Percentiles rank a stretch among this genome's conserved stretches.
phyloP scores from a whole-genome alignment of 2,113 vertebrate genomes.

The Tympanuchus pallidicinctus region DNA sequence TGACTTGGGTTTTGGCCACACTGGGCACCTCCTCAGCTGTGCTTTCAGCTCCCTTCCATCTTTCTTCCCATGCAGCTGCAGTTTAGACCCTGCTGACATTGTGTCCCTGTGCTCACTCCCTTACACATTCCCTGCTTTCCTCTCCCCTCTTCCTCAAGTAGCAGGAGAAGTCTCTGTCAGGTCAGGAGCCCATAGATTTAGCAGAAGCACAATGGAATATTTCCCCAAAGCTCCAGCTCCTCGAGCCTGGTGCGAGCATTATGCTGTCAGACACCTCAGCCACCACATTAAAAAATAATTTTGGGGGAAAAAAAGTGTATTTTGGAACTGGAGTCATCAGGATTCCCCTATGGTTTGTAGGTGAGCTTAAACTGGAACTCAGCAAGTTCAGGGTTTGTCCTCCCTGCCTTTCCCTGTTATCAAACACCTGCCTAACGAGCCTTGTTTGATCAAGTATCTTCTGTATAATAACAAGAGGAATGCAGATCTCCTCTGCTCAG shows the following conservation, averaged over 20 bases:
- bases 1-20: not conserved
- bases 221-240: not conserved
- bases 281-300: not conserved
- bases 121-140: not conserved
- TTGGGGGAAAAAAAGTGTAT: rapidly evolving
- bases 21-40: not conserved
- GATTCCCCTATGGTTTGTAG: not conserved
- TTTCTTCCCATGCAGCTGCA: rapidly evolving
- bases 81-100: rapidly evolving
- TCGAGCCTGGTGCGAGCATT: not conserved
- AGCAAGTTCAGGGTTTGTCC: not conserved
- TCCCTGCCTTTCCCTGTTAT: not conserved
- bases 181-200: not conserved
- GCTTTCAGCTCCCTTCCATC: rapidly evolving
- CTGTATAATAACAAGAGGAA: not conserved
- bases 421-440: not conserved
- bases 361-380: not conserved
- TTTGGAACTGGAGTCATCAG: not conserved
- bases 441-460: not conserved
- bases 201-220: not conserved
- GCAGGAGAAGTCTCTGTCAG: not conserved
- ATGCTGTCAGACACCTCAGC: not conserved
- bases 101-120: rapidly evolving
- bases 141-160: not conserved
- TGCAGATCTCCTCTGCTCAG: not conserved